Conservation (phyloP, 2,888 invertebrate genomes). For the Dinocampus coccinellae region DNA sequence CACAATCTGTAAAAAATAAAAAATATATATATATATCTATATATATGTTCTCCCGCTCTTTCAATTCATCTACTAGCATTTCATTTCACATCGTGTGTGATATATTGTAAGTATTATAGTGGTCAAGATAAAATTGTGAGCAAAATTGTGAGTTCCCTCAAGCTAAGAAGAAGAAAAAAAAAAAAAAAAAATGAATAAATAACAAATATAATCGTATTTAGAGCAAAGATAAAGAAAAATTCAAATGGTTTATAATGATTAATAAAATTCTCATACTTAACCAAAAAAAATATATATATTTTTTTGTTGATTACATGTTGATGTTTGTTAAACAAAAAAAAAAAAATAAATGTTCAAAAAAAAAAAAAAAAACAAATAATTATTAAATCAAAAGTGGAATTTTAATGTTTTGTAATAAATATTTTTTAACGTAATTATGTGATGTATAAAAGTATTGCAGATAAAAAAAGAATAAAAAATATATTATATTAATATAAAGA, state of each 20-base stretch:
- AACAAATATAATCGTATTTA: conserved; percentile 47
- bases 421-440: too few species aligned
- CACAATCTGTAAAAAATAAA: not conserved
- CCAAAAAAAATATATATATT: too few species aligned
- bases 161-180: not conserved
- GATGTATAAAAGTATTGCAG: not conserved
- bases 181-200: conserved; percentile 44
- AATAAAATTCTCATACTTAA: not conserved
- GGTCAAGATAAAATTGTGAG: not conserved
- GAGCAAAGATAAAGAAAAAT: conserved; percentile 13
- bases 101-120: not conserved
- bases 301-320: too few species aligned
- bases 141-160: not conserved
- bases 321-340: too few species aligned
- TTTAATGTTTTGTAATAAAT: too few species aligned
- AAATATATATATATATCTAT: not conserved
- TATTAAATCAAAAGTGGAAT: too few species aligned
- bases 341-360: not conserved
- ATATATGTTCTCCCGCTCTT: not conserved
- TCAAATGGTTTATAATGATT: not conserved
- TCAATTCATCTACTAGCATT: not conserved
- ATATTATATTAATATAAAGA: not conserved
- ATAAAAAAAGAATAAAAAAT: not conserved
- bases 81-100: not conserved
- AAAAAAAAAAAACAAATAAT: too few species aligned